Conservation (phyloP, 2,797 vertebrate genomes). For the Sebastes glaucus region DNA sequence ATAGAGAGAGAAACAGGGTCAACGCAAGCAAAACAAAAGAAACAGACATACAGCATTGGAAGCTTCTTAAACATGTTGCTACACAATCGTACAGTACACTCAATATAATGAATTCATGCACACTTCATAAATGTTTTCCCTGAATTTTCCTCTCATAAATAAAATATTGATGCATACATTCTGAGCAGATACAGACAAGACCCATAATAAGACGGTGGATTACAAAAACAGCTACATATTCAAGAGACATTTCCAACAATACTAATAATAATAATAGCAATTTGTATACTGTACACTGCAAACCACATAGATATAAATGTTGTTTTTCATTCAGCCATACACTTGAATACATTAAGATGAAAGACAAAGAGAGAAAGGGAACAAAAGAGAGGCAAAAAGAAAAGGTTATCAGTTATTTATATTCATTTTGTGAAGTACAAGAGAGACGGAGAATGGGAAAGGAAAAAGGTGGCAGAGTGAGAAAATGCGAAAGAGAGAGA, state of each 20-base stretch:
- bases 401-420: conserved; percentile 66
- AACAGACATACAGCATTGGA: background rate
- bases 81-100: background rate
- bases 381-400: conserved; percentile 28
- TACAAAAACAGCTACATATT: background rate
- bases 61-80: background rate
- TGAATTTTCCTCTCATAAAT: background rate
- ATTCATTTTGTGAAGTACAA: conserved; percentile 47
- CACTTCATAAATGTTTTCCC: background rate
- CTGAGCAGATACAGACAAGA: background rate
- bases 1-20: background rate
- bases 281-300: background rate
- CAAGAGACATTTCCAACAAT: background rate
- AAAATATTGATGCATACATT: background rate
- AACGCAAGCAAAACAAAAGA: background rate
- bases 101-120: background rate
- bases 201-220: background rate
- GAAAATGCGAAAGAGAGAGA: conserved; percentile 12
- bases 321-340: background rate
- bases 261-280: background rate
- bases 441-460: background rate
- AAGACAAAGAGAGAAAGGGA: conserved; percentile 37
- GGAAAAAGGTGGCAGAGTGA: conserved; percentile 32
- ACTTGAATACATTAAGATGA: conserved; percentile 38
- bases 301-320: background rate